Conservation (phyloP, 2,888 invertebrate genomes). For the Leptothorax acervorum region DNA sequence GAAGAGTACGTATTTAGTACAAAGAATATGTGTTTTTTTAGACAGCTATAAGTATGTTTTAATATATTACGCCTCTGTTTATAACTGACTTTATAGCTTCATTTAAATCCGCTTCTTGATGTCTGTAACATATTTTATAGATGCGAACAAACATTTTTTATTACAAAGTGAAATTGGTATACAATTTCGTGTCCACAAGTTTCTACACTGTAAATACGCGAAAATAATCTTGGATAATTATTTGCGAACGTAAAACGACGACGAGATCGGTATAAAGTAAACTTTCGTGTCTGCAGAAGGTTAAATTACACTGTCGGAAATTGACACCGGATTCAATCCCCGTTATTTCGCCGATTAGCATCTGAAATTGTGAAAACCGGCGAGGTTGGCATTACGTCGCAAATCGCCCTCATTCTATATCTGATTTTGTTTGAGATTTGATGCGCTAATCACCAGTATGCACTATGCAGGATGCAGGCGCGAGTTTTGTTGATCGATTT, state of each 20-base stretch:
- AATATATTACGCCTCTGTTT: background rate
- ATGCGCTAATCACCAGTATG: background rate
- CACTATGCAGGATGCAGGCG: constrained; percentile 27
- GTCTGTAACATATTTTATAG: background rate
- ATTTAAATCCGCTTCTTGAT: background rate
- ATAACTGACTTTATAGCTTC: background rate
- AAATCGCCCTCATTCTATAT: constrained; percentile 18
- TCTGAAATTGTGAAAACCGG: constrained; percentile 42
- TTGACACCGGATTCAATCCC: constrained; percentile 9
- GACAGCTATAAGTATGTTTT: background rate
- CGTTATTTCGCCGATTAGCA: constrained; percentile 17
- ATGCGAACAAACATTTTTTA: background rate
- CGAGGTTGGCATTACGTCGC: background rate
- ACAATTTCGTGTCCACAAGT: background rate
- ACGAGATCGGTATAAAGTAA: background rate
- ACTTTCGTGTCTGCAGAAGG: constrained; percentile 10
- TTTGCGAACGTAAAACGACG: background rate
- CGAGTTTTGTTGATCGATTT: constrained; percentile 43
- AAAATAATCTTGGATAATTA: background rate
- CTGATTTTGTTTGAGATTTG: background rate
- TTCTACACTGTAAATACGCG: background rate
- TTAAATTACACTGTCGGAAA: constrained; percentile 7
- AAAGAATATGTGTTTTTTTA: background rate
- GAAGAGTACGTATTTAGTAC: background rate
- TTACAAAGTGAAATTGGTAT: background rate